These are phyloP conservation scores for Brachionus manjavacas DNA, from an alignment of 1,140 invertebrate genomes.

Conservation along the genomic window DNA sequence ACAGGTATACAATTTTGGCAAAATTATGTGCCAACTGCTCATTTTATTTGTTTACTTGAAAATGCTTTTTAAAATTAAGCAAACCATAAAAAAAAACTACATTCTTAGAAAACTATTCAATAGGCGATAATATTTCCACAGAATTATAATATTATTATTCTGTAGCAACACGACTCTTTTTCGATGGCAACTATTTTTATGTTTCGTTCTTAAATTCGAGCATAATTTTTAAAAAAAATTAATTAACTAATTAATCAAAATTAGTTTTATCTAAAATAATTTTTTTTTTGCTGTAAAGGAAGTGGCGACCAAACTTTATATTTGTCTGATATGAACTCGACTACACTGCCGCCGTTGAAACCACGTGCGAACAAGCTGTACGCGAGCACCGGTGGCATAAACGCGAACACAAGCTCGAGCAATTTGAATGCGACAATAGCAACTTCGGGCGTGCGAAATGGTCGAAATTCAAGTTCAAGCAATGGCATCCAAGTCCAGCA, in stretches of 20 bases:
- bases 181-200: constrained; percentile 24
- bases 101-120: neutral
- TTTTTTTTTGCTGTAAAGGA: constrained; percentile 20
- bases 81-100: neutral
- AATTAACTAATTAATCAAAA: constrained; percentile 21
- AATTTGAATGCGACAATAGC: constrained; percentile 40
- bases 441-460: constrained; percentile 16
- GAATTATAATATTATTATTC: constrained; percentile 34
- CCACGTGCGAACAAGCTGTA: constrained; percentile 37
- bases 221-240: constrained; percentile 14
- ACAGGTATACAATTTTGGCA: neutral
- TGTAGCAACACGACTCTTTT: constrained; percentile 20
- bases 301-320: constrained; percentile 35
- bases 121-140: neutral
- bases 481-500: constrained; percentile 39
- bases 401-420: neutral
- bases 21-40: neutral
- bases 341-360: constrained; percentile 36
- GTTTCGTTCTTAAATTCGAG: neutral
- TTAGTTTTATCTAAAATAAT: neutral
- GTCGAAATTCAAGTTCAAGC: constrained; percentile 8
- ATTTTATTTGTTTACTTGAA: neutral
- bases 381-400: constrained; percentile 7
- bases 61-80: neutral
- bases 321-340: constrained; percentile 41